Evolutionary conservation across 2,888 invertebrate species (phyloP).

Genomic region (Sinelater perroti): DNA sequence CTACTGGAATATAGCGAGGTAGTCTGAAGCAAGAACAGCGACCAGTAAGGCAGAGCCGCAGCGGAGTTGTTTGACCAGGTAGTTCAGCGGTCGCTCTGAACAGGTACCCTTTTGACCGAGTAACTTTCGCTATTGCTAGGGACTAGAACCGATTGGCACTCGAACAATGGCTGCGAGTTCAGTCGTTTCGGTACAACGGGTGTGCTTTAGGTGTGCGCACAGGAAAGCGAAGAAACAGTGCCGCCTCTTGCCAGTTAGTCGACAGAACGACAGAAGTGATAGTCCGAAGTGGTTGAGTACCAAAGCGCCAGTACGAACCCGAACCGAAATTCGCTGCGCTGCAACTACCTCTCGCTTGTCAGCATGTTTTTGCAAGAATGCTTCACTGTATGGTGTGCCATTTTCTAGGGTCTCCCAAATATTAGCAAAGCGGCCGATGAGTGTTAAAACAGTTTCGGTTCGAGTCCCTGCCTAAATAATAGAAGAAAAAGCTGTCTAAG

Average conservation of each 20-base stretch:
- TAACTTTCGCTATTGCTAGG: too few relatives aligned
- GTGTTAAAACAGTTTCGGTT: conserved; percentile 55
- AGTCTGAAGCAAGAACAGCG: too few relatives aligned
- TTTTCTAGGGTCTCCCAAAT: conserved; percentile 20
- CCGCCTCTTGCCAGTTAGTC: conserved; percentile 34
- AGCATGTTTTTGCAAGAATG: too few relatives aligned
- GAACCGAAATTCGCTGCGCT: conserved; percentile 55
- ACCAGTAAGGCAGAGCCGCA: too few relatives aligned
- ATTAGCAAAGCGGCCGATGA: conserved; percentile 31
- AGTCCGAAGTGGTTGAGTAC: conserved; percentile 43
- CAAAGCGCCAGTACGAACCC: conserved; percentile 59
- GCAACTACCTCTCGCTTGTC: conserved; percentile 9
- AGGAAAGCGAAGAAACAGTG: conserved; percentile 34
- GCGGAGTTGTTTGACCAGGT: too few relatives aligned
- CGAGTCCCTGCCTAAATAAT: conserved; percentile 61
- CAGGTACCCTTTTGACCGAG: too few relatives aligned
- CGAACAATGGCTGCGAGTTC: conserved; percentile 19
- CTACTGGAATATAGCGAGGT: too few relatives aligned
- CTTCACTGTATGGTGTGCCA: too few relatives aligned
- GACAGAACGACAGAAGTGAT: conserved; percentile 23
- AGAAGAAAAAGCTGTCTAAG: conserved; percentile 58
- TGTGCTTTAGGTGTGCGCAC: conserved; percentile 14
- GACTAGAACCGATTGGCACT: conserved; percentile 57
- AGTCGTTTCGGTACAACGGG: conserved; percentile 8
- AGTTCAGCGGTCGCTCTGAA: too few relatives aligned